Conservation (phyloP, 1,140 invertebrate species). For the Formica selysi region DNA sequence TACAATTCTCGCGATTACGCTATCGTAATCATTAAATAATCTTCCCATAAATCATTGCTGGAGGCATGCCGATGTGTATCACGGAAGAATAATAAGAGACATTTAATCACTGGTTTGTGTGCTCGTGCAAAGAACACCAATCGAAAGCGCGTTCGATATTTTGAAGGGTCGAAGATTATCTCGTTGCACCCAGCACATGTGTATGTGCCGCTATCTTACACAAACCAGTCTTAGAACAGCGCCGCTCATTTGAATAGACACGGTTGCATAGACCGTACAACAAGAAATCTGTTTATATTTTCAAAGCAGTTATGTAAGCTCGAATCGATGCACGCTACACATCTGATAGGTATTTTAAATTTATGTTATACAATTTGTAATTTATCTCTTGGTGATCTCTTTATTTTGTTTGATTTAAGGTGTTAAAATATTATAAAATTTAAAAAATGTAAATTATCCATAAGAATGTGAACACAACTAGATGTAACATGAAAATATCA, state of each 20-base stretch:
- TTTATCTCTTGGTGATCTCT: neutral
- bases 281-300: neutral
- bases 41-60: neutral
- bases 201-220: neutral
- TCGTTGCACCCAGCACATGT: neutral
- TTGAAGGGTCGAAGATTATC: neutral
- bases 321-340: neutral
- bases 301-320: neutral
- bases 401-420: neutral
- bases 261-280: neutral
- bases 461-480: too few species aligned
- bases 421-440: too few species aligned
- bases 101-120: neutral
- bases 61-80: constrained; percentile 34
- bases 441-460: too few species aligned
- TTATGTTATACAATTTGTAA: too few species aligned
- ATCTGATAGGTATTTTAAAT: neutral
- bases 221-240: neutral
- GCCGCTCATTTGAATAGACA: neutral
- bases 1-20: neutral
- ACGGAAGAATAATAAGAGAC: constrained; percentile 44
- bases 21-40: constrained; percentile 65
- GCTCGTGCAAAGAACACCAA: neutral
- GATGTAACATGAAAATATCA: too few species aligned
- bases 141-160: neutral